phyloP scores from a whole-genome alignment of 2,888 invertebrate species.

The Yponomeuta plumbellus region DNA sequence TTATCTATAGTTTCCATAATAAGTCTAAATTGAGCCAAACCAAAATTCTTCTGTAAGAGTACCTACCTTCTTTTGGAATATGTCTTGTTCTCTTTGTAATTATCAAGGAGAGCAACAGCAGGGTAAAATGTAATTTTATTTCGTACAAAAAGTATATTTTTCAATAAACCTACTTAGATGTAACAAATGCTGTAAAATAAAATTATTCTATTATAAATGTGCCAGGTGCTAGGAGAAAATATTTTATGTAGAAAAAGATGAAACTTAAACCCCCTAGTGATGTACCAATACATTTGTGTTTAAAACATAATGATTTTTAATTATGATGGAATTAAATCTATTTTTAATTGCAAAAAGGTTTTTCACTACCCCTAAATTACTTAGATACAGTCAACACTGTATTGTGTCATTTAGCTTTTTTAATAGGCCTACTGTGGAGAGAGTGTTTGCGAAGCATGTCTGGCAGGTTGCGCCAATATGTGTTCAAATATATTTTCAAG shows the following conservation, averaged over 20 bases:
- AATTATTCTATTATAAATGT: slow-evolving; percentile 23
- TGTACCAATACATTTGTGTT: slow-evolving; percentile 31
- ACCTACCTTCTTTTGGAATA: too few species aligned
- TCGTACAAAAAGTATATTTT: background rate
- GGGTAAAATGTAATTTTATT: background rate
- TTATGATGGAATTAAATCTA: slow-evolving; percentile 53
- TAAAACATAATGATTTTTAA: slow-evolving; percentile 40
- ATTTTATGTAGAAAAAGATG: slow-evolving; percentile 28
- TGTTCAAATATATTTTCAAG: too few species aligned
- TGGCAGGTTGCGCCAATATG: too few species aligned
- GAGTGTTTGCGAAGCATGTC: too few species aligned
- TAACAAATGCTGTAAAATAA: background rate
- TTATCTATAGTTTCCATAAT: background rate
- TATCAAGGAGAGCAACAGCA: background rate
- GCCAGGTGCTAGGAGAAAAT: slow-evolving; percentile 42
- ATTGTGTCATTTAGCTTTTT: too few species aligned
- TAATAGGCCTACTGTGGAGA: too few species aligned
- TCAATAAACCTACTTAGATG: background rate
- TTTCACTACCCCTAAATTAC: slow-evolving; percentile 15
- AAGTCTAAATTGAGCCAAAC: background rate
- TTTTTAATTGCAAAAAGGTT: slow-evolving; percentile 47
- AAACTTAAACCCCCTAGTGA: slow-evolving; percentile 36
- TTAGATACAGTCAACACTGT: too few species aligned
- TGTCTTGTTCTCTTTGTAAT: too few species aligned
- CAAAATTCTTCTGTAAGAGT: background rate